Conservation (phyloP, 30 jellyfish, hydroid and myxozoan genomes). For the Pseudorhiza aurosa region DNA sequence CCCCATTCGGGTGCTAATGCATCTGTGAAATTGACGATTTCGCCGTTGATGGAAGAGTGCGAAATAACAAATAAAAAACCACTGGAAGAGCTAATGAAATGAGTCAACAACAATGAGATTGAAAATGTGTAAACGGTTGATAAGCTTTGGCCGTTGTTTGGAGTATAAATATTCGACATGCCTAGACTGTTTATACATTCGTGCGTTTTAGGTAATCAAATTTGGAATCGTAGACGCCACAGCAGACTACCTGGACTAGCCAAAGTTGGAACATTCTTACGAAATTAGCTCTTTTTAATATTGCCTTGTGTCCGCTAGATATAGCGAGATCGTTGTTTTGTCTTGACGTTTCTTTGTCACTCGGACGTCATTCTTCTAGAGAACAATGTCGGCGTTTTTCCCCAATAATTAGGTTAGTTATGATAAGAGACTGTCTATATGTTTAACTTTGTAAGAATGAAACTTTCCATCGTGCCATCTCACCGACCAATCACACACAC, state of each 20-base stretch:
- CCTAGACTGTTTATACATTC: too few relatives aligned
- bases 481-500: neutral
- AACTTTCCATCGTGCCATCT: neutral
- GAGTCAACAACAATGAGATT: neutral
- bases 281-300: neutral
- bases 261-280: neutral
- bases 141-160: too few relatives aligned
- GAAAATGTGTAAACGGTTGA: neutral
- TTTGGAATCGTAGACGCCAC: conserved; percentile 17
- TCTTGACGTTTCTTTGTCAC: conserved; percentile 1
- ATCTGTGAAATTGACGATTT: too few relatives aligned
- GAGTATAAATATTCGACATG: too few relatives aligned
- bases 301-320: neutral
- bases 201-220: too few relatives aligned
- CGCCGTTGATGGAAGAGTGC: neutral
- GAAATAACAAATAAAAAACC: too few relatives aligned
- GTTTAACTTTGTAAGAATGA: neutral
- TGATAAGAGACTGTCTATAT: neutral
- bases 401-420: neutral
- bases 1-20: too few relatives aligned
- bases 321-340: neutral
- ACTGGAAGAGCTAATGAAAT: neutral
- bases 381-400: neutral
- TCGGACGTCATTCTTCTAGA: neutral
- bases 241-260: conserved; percentile 4